phyloP scores from a whole-genome alignment of 1,140 invertebrate genomes.

The Andricus grossulariae region DNA sequence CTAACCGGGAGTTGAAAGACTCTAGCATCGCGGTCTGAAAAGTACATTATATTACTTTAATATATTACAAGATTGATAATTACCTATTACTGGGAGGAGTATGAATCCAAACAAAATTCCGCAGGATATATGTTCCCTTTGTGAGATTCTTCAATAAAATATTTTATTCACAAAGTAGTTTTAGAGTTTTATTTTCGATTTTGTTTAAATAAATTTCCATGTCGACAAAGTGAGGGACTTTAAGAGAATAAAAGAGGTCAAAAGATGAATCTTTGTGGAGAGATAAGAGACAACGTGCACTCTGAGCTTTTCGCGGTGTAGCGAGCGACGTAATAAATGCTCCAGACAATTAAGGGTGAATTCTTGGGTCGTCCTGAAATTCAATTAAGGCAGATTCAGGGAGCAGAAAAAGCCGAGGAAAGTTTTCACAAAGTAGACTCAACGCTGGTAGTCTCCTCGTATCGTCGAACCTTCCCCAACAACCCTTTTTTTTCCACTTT shows the following conservation, averaged over 20 bases:
- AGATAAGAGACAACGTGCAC: slow-evolving; percentile 13
- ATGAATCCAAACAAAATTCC: no score
- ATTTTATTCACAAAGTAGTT: no score
- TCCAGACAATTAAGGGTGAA: slow-evolving; percentile 22
- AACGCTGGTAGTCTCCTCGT: neutral
- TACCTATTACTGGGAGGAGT: no score
- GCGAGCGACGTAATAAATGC: slow-evolving; percentile 5
- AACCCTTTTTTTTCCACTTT: neutral
- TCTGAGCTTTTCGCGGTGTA: neutral
- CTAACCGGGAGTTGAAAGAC: no score
- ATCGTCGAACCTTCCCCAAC: neutral
- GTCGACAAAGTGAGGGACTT: neutral
- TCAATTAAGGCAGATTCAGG: slow-evolving; percentile 26
- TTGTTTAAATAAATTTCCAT: no score
- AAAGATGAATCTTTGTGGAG: neutral
- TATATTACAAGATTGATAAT: no score
- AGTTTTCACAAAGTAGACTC: no score
- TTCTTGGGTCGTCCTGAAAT: slow-evolving; percentile 22
- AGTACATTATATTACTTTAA: no score
- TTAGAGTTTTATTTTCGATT: no score
- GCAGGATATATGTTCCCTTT: no score
- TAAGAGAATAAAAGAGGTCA: neutral
- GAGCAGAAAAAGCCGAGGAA: neutral
- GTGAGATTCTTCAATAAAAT: no score
- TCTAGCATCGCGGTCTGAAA: no score